Conservation (phyloP, 2,888 invertebrate species). For the Bellardia pandia region DNA sequence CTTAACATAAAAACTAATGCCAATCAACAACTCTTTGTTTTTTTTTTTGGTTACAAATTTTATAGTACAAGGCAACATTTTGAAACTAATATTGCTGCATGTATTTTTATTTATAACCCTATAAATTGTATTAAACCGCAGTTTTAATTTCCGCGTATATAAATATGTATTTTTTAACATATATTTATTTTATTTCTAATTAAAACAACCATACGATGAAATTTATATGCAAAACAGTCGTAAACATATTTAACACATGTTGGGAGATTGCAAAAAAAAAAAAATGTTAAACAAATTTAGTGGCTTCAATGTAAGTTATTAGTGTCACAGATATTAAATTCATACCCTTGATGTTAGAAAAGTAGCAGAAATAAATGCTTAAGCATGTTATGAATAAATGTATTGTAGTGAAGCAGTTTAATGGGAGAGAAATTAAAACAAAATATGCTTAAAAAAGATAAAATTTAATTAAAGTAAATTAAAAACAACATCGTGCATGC, state of each 20-base stretch:
- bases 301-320: background rate
- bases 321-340: slow-evolving; percentile 18
- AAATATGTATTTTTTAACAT: background rate
- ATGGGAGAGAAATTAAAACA: background rate
- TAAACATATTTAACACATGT: slow-evolving; percentile 15
- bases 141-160: slow-evolving; percentile 7
- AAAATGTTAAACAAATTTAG: background rate
- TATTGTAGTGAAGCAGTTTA: background rate
- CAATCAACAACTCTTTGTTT: background rate
- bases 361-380: background rate
- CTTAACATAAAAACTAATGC: background rate
- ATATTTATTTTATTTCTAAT: slow-evolving; percentile 5
- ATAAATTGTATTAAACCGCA: slow-evolving; percentile 13
- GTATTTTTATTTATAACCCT: background rate
- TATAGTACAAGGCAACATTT: background rate
- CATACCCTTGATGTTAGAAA: background rate
- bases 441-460: slow-evolving; percentile 26
- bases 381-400: background rate
- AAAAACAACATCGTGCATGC: slow-evolving; percentile 17
- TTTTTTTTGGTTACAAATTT: background rate
- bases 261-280: background rate
- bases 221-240: slow-evolving; percentile 18
- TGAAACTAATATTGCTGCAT: background rate
- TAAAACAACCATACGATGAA: slow-evolving; percentile 14
- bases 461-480: slow-evolving; percentile 18